Conservation (phyloP, 2,888 invertebrate species). For the Homarus gammarus region DNA sequence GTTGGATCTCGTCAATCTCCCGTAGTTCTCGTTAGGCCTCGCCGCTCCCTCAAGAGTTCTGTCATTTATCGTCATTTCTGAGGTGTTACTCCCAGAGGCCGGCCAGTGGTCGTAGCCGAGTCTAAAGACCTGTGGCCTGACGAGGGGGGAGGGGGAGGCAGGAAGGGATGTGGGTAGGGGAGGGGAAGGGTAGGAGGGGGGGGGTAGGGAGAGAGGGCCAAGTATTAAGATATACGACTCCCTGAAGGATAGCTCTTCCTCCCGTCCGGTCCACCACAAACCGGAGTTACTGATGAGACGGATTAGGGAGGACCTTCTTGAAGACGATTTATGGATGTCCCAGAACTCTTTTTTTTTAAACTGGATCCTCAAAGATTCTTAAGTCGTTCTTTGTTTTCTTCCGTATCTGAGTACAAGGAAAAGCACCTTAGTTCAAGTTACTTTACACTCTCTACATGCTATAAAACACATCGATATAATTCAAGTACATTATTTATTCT, state of each 20-base stretch:
- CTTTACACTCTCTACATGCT: too few relatives aligned
- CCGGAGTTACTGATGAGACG: neutral
- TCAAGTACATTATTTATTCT: too few relatives aligned
- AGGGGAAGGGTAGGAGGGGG: neutral
- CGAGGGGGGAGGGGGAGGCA: neutral
- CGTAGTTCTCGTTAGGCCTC: conserved; percentile 27
- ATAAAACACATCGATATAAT: too few relatives aligned
- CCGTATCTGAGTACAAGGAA: too few relatives aligned
- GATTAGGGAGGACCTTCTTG: neutral
- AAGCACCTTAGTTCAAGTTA: too few relatives aligned
- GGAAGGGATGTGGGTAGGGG: neutral
- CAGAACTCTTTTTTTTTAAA: too few relatives aligned
- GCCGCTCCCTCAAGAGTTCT: conserved; percentile 21
- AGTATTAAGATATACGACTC: neutral
- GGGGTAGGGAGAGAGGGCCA: neutral
- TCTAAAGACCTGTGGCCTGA: neutral
- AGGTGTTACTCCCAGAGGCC: neutral
- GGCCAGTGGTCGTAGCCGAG: neutral
- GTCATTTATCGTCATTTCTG: conserved; percentile 44
- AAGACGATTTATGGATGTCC: neutral
- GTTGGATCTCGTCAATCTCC: conserved; percentile 17
- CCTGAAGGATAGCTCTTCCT: neutral
- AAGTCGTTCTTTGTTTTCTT: too few relatives aligned
- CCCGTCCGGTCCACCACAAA: neutral
- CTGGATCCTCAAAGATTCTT: too few relatives aligned